These are phyloP conservation scores for Pollachius pollachius DNA, from an alignment of 2,113 vertebrate species.

Conservation along the genomic window DNA sequence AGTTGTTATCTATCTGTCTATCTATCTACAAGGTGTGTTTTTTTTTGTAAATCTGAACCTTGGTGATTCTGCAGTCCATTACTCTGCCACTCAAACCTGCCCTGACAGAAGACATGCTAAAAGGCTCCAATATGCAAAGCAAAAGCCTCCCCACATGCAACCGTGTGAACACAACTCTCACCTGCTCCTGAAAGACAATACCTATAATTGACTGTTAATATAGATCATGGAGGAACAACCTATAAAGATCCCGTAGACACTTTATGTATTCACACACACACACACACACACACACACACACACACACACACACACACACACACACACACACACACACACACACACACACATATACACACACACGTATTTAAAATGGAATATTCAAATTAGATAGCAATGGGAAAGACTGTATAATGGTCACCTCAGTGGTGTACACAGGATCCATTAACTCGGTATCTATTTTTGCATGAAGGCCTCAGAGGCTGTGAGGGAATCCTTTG, in stretches of 20 bases:
- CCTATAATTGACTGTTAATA: slow-evolving; percentile 49
- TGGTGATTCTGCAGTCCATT: too few species aligned
- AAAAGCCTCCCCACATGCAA: slow-evolving; percentile 28
- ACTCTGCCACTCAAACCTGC: too few species aligned
- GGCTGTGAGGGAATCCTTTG: slow-evolving; percentile 36
- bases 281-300: slow-evolving; percentile 19
- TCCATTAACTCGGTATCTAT: slow-evolving; percentile 35
- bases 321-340: slow-evolving; percentile 16
- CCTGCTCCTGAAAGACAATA: slow-evolving; percentile 40
- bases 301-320: slow-evolving; percentile 14
- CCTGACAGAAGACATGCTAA: slow-evolving; percentile 17
- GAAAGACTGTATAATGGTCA: slow-evolving; percentile 48
- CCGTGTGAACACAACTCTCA: slow-evolving; percentile 26
- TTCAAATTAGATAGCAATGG: slow-evolving; percentile 61
- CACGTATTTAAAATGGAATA: slow-evolving; percentile 27
- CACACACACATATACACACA: neutral
- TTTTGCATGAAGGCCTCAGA: neutral
- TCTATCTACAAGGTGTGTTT: too few species aligned
- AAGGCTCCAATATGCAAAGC: slow-evolving; percentile 37
- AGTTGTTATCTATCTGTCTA: too few species aligned
- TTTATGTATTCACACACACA: slow-evolving; percentile 2
- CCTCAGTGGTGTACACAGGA: slow-evolving; percentile 43
- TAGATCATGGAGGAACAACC: slow-evolving; percentile 41
- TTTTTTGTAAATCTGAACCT: too few species aligned
- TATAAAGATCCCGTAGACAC: slow-evolving; percentile 12